phyloP scores from a whole-genome alignment of 2,113 vertebrate genomes.

The Erpornis zantholeuca region DNA sequence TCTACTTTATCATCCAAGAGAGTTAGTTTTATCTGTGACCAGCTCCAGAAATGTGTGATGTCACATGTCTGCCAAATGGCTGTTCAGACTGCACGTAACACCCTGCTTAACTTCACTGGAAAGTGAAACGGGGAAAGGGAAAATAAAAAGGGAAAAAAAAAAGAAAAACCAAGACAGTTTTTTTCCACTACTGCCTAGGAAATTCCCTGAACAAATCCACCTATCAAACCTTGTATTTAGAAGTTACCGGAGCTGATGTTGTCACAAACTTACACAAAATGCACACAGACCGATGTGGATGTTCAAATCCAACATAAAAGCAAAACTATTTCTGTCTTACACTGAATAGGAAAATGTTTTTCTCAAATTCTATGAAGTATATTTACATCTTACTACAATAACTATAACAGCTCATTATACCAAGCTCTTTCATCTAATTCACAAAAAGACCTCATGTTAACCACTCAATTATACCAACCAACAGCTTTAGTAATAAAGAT shows the following conservation, averaged over 20 bases:
- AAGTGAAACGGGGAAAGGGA: not conserved
- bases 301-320: not conserved
- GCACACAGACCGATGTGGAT: not conserved
- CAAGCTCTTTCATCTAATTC: conserved; percentile 32
- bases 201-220: not conserved
- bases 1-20: not conserved
- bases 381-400: conserved; percentile 34
- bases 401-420: conserved; percentile 27
- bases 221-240: not conserved
- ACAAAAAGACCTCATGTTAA: conserved; percentile 45
- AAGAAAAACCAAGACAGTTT: not conserved
- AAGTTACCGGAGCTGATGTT: not conserved
- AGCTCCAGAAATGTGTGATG: not conserved
- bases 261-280: not conserved
- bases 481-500: conserved; percentile 20
- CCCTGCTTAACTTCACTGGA: not conserved
- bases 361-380: conserved; percentile 15
- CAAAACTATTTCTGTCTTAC: not conserved
- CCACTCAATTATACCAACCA: conserved; percentile 46
- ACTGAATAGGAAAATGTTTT: not conserved
- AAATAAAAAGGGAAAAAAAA: accelerated
- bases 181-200: not conserved
- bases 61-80: not conserved
- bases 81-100: not conserved
- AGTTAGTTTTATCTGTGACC: not conserved